Base-by-base conservation (phyloP, 2,113 vertebrate species). In the Poicephalus meyeri region DNA sequence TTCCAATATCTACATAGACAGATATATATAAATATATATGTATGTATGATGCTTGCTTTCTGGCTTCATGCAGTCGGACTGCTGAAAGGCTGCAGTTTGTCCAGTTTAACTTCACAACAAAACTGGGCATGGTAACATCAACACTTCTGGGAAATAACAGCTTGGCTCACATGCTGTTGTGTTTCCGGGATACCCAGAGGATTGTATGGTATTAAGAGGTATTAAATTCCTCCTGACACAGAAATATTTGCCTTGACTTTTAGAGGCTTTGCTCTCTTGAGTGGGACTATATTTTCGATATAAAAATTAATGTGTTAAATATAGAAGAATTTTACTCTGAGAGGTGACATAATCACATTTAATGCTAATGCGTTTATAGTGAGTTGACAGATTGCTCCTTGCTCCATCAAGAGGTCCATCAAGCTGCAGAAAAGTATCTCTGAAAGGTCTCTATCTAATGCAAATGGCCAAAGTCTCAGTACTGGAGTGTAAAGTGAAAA, bases 91-190 rank as follows among this genome's bases (percentile, higher is more conserved):
- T 88, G 47, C 49, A 52, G 39, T 14, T 55, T 47, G 14, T 37
- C 28, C 66, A 28, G 35, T 55, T 55, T 33, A 72, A 50, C 10
- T 18, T 7, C 49, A 35, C 21, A 37, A 3, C 18, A 68, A 12
- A 47, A 81, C 4, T 0, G 5, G 47, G 13, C 12, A 16, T 0
- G 1, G 5, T 8, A 52, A 50, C 24, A 35, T 9, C 33, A 20
- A 1, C 2, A 20, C 33, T 29, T 77, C 42, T 77, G 52, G 33
- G 33, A 73, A 89, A 41, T 47, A 73, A 26, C 14, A 56, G 12
- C 0, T 0, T 42, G 33, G 23, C 6, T 73, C 3, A 3, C 1
- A 0, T 17, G 10, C 35, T 89, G 16, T 8, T 16, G 2, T 53
- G 21, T 80, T 71, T 86, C 80, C 82, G 52, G 52, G 47, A 13